Percentiles rank a stretch among this genome's conserved stretches.
Evolutionary conservation across 2,797 vertebrate species (phyloP).

Genomic region (Tamandua tetradactyla): DNA sequence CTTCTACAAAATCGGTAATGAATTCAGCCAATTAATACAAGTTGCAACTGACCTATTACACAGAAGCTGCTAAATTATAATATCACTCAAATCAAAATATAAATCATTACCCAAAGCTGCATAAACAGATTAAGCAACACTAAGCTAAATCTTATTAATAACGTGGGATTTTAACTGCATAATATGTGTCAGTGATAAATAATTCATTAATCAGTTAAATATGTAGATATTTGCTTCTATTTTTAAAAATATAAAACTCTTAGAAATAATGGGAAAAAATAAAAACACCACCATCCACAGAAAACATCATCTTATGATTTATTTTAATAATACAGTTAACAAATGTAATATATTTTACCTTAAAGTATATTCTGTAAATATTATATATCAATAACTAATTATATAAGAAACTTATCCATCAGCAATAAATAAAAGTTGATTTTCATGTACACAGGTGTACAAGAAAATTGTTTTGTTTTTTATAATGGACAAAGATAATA

Average conservation of each 20-base stretch:
- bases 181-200: conserved; percentile 43
- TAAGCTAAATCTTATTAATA: conserved; percentile 35
- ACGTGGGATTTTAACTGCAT: background rate
- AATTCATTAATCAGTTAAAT: conserved; percentile 49
- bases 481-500: no score
- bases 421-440: background rate
- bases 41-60: background rate
- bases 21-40: background rate
- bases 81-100: conserved; percentile 45
- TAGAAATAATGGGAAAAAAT: background rate
- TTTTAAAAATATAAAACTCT: conserved; percentile 29
- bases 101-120: conserved; percentile 35
- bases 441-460: background rate
- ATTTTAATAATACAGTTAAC: conserved; percentile 30
- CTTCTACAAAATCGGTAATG: background rate
- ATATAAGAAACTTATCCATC: background rate
- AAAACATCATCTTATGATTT: background rate
- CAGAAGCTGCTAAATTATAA: conserved; percentile 1
- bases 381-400: background rate
- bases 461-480: background rate
- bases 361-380: background rate
- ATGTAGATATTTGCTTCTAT: background rate
- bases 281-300: background rate
- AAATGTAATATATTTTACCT: background rate
- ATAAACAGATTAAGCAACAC: conserved; percentile 50